Evolutionary conservation across 2,888 invertebrate species (phyloP), one percentile per base, ranked within the genome.

Genomic region (Lissocephala sabroskyi): DNA sequence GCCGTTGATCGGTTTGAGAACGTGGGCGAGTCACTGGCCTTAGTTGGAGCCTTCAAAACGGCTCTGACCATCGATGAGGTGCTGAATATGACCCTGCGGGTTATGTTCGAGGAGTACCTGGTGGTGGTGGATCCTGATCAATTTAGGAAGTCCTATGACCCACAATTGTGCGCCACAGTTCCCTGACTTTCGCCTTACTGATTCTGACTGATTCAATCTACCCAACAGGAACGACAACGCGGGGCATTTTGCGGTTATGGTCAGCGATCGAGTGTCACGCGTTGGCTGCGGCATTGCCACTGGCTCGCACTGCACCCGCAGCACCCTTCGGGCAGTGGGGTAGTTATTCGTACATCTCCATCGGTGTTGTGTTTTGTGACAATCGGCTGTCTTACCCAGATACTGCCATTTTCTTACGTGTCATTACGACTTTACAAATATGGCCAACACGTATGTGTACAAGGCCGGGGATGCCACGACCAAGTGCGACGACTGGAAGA

Each of bases 231-330:
- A 59, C 7, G 10, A 7, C 5, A 0, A 3, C 1, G 17, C 28
- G 1, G 60, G 23, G 0, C 61, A 76, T 17, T 59, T 71, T 17
- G 28, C 63, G 3, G 17, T 51, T 0, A 23, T 71, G 1, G 9
- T 44, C 11, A 74, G 11, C 23, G 71, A 71, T 51, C 75, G 61
- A 0, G 52, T 61, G 2, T 74, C 77, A 0, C 63, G 77, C 1
- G 45, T 77, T n/a, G 71, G 71, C 2, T 71, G 71, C 23, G 57
- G 40, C 4, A n/a, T 62, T 9, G 49, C 30, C 0, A 3, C 40
- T 2, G 77, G 42, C 3, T 40, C 17, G 0, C 5, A 51, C 14
- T 76, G 70, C 11, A 19, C 16, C 0, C 1, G n/a, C 6, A 13
- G 14, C 2, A 3, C n/a, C 0, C 1, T 14, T 0, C 4, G 23